Base-by-base conservation (phyloP, 2,797 vertebrate genomes). In the Anguilla obscura region DNA sequence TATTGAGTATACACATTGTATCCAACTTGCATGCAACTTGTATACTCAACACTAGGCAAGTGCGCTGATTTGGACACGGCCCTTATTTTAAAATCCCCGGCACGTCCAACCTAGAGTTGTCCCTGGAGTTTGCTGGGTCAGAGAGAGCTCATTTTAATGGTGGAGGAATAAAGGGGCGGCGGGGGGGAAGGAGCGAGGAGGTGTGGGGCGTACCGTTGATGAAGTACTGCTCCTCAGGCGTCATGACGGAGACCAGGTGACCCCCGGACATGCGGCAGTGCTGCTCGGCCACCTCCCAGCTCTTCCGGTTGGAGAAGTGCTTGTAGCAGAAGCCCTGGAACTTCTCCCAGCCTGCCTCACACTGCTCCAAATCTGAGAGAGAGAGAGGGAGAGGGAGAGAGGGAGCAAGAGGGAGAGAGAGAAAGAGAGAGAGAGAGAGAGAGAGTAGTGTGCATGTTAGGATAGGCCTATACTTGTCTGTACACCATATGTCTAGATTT, bases 241-340 rank as follows among this genome's bases (percentile, higher is more conserved):
- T 98, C 90, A 95, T 90, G 89, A 99, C 96, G 90, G 98, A 99
- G 95, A 98, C 97, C 92, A 99, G 93, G 89, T 99, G 98, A 86
- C 97, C 94, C 87, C 97, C 97, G 50, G 97, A 92, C 36, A 96
- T 94, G 89, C 95, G 95, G 87, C 99, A 99, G 85, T 90, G 94
- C 58, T 95, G 94, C 93, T 99, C 98, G 0, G 98, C 99, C 0
- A 96, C 96, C 58, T 95, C 94, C 98, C 98, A 99, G 58, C 95
- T 96, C 86, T 93, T 87, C 86, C 94, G 91, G 18, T 97, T 96
- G 0, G 94, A 93, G 90, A 98, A 97, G 93, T 99, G 97, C 84
- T 95, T 95, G 92, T 99, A 99, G 90, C 99, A 99, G 92, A 96
- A 97, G 60, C 97, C 97, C 92, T 96, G 97, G 94, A 99, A 99